Base-by-base conservation (phyloP, 2,888 invertebrate species). In the Halictus ligatus region DNA sequence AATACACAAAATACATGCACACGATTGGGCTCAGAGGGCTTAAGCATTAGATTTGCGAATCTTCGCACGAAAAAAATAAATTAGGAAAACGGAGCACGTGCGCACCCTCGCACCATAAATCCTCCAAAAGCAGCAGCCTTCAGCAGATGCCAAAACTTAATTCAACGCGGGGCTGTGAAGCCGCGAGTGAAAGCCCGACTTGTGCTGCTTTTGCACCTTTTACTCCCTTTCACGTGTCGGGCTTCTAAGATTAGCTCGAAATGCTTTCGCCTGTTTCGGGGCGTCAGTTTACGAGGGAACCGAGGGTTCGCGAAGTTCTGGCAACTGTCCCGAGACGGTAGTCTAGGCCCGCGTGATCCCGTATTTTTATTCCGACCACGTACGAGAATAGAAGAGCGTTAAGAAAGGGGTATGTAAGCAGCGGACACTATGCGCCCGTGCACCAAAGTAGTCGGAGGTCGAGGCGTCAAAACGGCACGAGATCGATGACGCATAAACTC, bases 311-410 rank as follows among this genome's bases (percentile, higher is more conserved):
- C 80, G 84, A 82, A 85, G 73, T 25, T 74, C 60, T 90, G 89
- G 88, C 89, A 89, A 76, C 29, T 58, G 72, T 81, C 79, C 88
- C 80, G 60, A 79, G 74, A 79, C 64, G 74, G 64, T 60, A 72
- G 54, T 58, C 48, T n/a, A 18, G 50, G 76, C 76, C 81, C 88
- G 73, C 83, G 82, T 77, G 82, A 84, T 73, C 69, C 43, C 48
- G 79, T 85, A 91, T 90, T 91, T 89, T 89, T 81, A 81, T 89
- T 83, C 76, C 74, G 79, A 35, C 79, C 71, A 60, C 75, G 75
- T 6, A 85, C 88, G 58, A 86, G 85, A 92, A 91, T 92, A 92
- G 91, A 90, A 78, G 80, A 71, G 78, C 71, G 81, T 79, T 69
- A 72, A 80, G 74, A 83, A 84, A 74, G 64, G 78, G 74, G 25